These are phyloP conservation scores for Dasypolia templi DNA, from an alignment of 2,888 invertebrate species.

Conservation along the genomic window DNA sequence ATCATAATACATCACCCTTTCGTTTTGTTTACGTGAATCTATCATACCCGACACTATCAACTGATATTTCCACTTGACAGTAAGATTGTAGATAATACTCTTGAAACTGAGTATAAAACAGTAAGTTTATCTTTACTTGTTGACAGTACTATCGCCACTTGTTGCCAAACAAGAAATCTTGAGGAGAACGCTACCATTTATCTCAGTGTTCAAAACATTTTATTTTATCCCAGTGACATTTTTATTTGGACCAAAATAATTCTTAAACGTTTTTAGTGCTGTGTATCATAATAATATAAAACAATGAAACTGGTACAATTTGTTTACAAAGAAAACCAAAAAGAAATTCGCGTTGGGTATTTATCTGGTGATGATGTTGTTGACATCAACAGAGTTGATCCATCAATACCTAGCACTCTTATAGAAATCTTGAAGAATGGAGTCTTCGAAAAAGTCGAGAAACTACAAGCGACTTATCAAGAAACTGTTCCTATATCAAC, in stretches of 20 bases:
- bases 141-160: conserved; percentile 55
- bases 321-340: conserved; percentile 85
- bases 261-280: conserved; percentile 23
- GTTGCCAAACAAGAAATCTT: conserved; percentile 55
- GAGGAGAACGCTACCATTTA: conserved; percentile 39
- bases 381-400: conserved; percentile 91
- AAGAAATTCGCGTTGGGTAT: conserved; percentile 90
- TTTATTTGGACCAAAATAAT: conserved; percentile 28
- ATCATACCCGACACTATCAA: conserved; percentile 51
- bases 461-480: conserved; percentile 56
- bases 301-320: conserved; percentile 93
- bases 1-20: conserved; percentile 28
- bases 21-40: conserved; percentile 51
- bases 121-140: conserved; percentile 49
- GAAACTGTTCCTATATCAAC: conserved; percentile 58
- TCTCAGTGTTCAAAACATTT: conserved; percentile 53
- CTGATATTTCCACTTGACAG: conserved; percentile 57
- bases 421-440: conserved; percentile 82
- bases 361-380: conserved; percentile 91
- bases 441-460: conserved; percentile 71
- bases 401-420: conserved; percentile 78
- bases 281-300: conserved; percentile 15
- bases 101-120: conserved; percentile 54
- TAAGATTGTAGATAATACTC: conserved; percentile 53
- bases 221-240: conserved; percentile 46